phyloP scores from a whole-genome alignment of 1,140 invertebrate species.

The Drosophila carrolli region DNA sequence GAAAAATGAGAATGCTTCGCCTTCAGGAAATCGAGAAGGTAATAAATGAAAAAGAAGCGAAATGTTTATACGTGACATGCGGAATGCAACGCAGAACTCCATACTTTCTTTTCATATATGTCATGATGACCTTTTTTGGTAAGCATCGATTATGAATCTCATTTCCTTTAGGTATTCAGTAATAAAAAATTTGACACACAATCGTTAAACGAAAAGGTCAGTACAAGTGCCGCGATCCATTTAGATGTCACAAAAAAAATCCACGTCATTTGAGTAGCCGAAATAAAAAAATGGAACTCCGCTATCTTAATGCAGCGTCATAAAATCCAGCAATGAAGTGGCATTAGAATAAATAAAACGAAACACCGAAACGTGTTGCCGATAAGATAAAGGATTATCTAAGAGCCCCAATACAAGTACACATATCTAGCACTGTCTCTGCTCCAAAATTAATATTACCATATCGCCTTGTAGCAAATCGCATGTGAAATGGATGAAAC shows the following conservation, averaged over 20 bases:
- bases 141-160: conserved; percentile 27
- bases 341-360: conserved; percentile 24
- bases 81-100: conserved; percentile 2
- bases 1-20: not conserved
- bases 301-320: conserved; percentile 15
- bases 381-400: conserved; percentile 46
- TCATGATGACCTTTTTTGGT: conserved; percentile 11
- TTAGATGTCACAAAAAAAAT: conserved; percentile 5
- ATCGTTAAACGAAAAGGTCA: conserved; percentile 18
- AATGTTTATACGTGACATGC: conserved; percentile 18
- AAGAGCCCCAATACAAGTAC: not conserved
- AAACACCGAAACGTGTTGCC: conserved; percentile 10
- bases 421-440: conserved; percentile 3
- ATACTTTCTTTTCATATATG: conserved; percentile 7
- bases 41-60: conserved; percentile 7
- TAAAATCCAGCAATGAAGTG: conserved; percentile 12
- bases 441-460: conserved; percentile 12
- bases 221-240: not conserved
- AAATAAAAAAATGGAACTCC: conserved; percentile 8
- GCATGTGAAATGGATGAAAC: conserved; percentile 33
- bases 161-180: conserved; percentile 11
- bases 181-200: conserved; percentile 9
- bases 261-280: not conserved
- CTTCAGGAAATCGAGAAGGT: not conserved
- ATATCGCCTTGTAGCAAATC: conserved; percentile 13